Base-by-base conservation (phyloP, 2,113 vertebrate genomes). In the Anhinga rufa region DNA sequence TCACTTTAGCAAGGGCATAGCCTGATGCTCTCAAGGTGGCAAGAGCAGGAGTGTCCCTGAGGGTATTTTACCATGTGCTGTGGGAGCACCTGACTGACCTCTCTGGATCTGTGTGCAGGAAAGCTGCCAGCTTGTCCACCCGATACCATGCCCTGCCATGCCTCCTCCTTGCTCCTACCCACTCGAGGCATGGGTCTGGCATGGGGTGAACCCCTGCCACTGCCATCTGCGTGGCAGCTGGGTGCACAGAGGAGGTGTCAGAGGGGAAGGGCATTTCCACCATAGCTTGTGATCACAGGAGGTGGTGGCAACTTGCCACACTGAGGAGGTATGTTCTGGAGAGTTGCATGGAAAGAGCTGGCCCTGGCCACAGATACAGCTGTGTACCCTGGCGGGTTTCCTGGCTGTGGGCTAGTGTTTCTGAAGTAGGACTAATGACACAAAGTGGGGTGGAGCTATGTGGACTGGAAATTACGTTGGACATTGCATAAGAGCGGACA, bases 341-440 rank as follows among this genome's bases (percentile, higher is more conserved):
- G 19, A 12, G 42, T 29, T 44, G 9, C 18, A 12, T 64, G 79
- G 52, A 48, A 86, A 71, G 29, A 66, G 14, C 26, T 74, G 34
- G 8, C 34, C 55, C 8, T 0, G 13, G 46, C 18, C 25, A 28
- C 26, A 40, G 42, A 14, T 28, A 3, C 0, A 1, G 17, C n/a
- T 88, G 42, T 55, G n/a, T 5, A 10, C 13, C 19, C 6, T 25
- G 40, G 17, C 0, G 0, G 18, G 12, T 69, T 57, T 82, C 46
- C 86, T 74, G 38, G 21, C 14, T 62, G 57, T 19, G 52, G 36
- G 25, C 24, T 48, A 60, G 17, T 65, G 64, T 49, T 66, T 38
- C 60, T 70, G 42, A 78, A 58, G 29, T 46, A 58, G 42, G 17
- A 18, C 17, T 29, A 44, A 55, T 21, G 64, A 18, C 40, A 17